Evolutionary conservation across 1,140 invertebrate genomes (phyloP), one percentile per base, ranked within the genome.

Genomic region (Campoletis sonorensis): DNA sequence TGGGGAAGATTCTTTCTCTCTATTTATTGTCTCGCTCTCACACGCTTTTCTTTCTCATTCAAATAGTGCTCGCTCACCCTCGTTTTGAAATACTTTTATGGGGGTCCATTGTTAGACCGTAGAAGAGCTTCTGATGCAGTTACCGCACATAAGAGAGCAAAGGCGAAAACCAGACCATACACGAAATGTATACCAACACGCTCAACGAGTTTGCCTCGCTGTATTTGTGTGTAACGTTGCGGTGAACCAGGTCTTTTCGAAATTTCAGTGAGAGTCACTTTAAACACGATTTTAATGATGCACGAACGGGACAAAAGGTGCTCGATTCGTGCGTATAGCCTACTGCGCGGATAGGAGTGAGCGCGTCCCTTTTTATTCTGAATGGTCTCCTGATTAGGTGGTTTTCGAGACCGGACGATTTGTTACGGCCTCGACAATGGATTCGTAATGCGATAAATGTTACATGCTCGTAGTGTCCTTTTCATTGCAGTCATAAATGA

Each of bases 251-350:
- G 81, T 83, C 83, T 83, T 85, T 87, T 85, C 84, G 54, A 70
- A 84, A 87, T 86, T 87, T 86, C 85, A 86, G 73, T 64, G 80
- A 82, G 83, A 84, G 70, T 78, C 83, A 83, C 83, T 86, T 84
- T 85, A 85, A 89, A 86, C 84, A 85, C 82, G 79, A 68, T 83
- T 85, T 85, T 89, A 87, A 88, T 89, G 86, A 87, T 85, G 85
- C 85, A 85, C 49, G 30, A 33, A 8, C 81, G 79, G 58, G 81
- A 84, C 85, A 87, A 87, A 82, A 79, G 79, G 73, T 70, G 79
- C 68, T 68, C 70, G 68, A 84, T 84, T 85, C 81, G 80, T 80
- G 81, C 79, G 83, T 85, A 81, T 80, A 84, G 76, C 73, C 71
- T 54, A 27, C 54, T 16, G 3, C 54, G 67, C 33, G 30, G 26